Conservation (phyloP, 1,140 invertebrate genomes). For the Sweltsa coloradensis region DNA sequence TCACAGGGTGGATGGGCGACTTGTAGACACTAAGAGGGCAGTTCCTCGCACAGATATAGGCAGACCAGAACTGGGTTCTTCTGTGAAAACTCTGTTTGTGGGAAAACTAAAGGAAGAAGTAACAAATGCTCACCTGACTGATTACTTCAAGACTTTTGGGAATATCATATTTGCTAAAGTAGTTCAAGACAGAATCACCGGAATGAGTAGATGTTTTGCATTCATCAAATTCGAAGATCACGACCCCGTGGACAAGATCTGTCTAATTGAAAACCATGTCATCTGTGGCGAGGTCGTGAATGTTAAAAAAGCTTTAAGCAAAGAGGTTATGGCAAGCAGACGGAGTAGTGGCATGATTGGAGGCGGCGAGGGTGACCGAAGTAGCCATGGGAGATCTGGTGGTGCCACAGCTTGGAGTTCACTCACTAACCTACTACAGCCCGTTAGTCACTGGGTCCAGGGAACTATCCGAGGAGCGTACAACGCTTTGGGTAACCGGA, state of each 20-base stretch:
- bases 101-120: conserved; percentile 37
- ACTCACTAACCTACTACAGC: too few species aligned
- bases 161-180: conserved; percentile 37
- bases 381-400: conserved; percentile 5
- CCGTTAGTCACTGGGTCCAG: too few species aligned
- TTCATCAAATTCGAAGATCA: conserved; percentile 53
- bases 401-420: too few species aligned
- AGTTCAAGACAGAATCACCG: conserved; percentile 41
- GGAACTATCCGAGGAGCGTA: too few species aligned
- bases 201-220: conserved; percentile 42
- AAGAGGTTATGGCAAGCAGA: conserved; percentile 14
- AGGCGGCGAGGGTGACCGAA: conserved; percentile 12
- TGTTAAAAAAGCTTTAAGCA: conserved; percentile 24
- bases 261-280: conserved; percentile 31
- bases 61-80: conserved; percentile 44
- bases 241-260: conserved; percentile 49
- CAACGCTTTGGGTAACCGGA: too few species aligned
- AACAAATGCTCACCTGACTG: conserved; percentile 35
- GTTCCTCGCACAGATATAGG: conserved; percentile 48
- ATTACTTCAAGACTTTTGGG: conserved; percentile 41
- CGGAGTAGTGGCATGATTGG: conserved; percentile 11
- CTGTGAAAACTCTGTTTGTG: conserved; percentile 52
- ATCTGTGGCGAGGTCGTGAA: conserved; percentile 21
- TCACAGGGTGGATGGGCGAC: conserved; percentile 49
- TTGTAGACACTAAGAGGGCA: conserved; percentile 57